Conservation (phyloP, 2,888 invertebrate species). For the Rotaria socialis region DNA sequence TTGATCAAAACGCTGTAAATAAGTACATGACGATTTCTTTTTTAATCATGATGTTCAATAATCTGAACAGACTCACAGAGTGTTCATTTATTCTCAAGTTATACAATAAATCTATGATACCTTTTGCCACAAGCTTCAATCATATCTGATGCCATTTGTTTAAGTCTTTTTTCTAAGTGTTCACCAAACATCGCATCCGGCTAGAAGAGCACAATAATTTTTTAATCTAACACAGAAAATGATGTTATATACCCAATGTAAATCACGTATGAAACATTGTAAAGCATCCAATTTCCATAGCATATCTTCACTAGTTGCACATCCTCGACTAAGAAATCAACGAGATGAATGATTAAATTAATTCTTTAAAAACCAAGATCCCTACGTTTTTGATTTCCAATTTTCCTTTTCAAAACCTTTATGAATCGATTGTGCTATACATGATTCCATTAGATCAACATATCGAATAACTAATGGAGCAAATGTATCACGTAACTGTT, state of each 20-base stretch:
- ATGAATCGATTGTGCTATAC: slow-evolving; percentile 96
- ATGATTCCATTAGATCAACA: slow-evolving; percentile 98
- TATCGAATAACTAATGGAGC: slow-evolving; percentile 95
- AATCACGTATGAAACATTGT: slow-evolving; percentile 91
- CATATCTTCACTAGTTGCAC: slow-evolving; percentile 93
- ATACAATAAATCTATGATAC: slow-evolving; percentile 51
- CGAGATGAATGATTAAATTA: background rate
- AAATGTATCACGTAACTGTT: slow-evolving; percentile 89
- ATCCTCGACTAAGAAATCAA: slow-evolving; percentile 65
- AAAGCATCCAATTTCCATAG: slow-evolving; percentile 98
- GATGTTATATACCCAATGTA: slow-evolving; percentile 72
- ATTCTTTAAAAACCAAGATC: slow-evolving; percentile 24
- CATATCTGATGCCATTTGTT: slow-evolving; percentile 97
- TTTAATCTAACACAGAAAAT: background rate
- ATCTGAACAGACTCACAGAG: no score
- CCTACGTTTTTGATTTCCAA: slow-evolving; percentile 94
- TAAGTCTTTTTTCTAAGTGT: slow-evolving; percentile 88
- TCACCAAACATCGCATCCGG: slow-evolving; percentile 93
- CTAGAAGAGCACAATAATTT: background rate
- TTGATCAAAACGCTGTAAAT: no score
- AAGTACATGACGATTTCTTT: no score
- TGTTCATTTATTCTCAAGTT: no score
- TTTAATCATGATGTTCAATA: no score
- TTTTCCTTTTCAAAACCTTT: slow-evolving; percentile 96
- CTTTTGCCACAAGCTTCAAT: slow-evolving; percentile 92